Percentiles rank a stretch among this genome's conserved stretches.
These are phyloP conservation scores for Galerucella pusilla DNA, from an alignment of 2,888 invertebrate species.

Conservation along the genomic window DNA sequence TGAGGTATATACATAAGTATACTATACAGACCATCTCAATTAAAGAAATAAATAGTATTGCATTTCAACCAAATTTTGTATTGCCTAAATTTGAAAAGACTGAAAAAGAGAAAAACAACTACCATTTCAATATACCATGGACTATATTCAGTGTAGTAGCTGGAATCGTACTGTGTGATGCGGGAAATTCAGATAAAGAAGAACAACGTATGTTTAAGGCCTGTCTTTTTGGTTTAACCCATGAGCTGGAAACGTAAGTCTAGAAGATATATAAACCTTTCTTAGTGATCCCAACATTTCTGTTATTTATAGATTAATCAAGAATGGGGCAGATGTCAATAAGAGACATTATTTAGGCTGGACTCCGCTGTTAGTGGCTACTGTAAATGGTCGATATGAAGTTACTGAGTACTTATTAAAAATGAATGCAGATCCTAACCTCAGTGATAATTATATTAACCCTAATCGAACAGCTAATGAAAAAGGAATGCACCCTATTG, in stretches of 20 bases:
- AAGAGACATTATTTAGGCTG: conserved; percentile 82
- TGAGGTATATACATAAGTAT: conserved; percentile 11
- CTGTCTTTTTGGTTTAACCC: conserved; percentile 67
- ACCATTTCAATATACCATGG: conserved; percentile 9
- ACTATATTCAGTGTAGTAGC: conserved; percentile 30
- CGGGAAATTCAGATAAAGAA: conserved; percentile 49
- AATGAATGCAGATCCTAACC: conserved; percentile 84
- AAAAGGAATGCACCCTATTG: conserved; percentile 77
- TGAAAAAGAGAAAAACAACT: conserved; percentile 26
- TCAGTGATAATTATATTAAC: conserved; percentile 80
- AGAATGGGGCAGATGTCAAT: conserved; percentile 73
- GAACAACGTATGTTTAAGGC: conserved; percentile 68
- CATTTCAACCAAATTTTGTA: conserved; percentile 1
- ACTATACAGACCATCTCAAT: neutral
- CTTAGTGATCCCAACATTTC: neutral
- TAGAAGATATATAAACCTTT: neutral
- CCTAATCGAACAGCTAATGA: conserved; percentile 74
- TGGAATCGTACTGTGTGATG: conserved; percentile 55
- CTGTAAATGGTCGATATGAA: conserved; percentile 77
- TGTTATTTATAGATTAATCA: conserved; percentile 59
- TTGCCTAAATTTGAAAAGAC: conserved; percentile 34
- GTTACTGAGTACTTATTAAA: conserved; percentile 72
- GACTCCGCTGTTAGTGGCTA: conserved; percentile 88
- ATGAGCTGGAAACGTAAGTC: conserved; percentile 66
- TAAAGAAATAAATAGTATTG: neutral